phyloP scores from a whole-genome alignment of 2,888 invertebrate species.

The Meandrusa payeni region DNA sequence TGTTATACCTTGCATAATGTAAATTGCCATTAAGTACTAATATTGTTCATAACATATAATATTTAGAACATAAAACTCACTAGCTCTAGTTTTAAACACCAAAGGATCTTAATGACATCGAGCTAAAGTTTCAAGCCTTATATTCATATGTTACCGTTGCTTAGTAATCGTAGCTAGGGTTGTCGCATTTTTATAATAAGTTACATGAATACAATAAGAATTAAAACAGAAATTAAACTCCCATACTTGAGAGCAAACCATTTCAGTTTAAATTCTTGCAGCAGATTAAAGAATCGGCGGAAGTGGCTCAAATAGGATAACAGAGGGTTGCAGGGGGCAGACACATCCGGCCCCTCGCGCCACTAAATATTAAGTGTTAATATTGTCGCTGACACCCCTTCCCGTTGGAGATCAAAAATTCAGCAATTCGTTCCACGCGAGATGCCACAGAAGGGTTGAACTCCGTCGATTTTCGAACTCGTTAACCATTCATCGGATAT shows the following conservation, averaged over 20 bases:
- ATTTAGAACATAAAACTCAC: too few species aligned
- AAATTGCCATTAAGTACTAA: too few species aligned
- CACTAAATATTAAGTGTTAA: constrained; percentile 73
- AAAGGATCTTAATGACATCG: too few species aligned
- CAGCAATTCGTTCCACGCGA: constrained; percentile 61
- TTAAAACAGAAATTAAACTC: constrained; percentile 5
- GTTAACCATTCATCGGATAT: constrained; percentile 57
- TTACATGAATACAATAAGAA: too few species aligned
- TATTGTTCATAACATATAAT: too few species aligned
- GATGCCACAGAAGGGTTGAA: constrained; percentile 54
- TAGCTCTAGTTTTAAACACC: too few species aligned
- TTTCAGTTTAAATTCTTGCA: constrained; percentile 19
- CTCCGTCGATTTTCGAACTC: constrained; percentile 49
- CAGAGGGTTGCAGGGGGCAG: constrained; percentile 43
- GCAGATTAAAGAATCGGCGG: constrained; percentile 23
- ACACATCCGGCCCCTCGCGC: constrained; percentile 43
- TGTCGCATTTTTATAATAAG: too few species aligned
- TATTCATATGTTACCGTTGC: too few species aligned
- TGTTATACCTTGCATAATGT: too few species aligned
- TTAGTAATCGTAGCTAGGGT: too few species aligned
- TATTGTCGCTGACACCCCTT: constrained; percentile 57
- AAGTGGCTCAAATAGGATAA: constrained; percentile 27
- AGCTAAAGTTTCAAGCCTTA: too few species aligned
- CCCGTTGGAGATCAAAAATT: constrained; percentile 60
- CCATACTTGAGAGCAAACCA: constrained; percentile 9